Evolutionary conservation across 2,888 invertebrate species (phyloP).

Genomic region (Reticulitermes lucifugus): DNA sequence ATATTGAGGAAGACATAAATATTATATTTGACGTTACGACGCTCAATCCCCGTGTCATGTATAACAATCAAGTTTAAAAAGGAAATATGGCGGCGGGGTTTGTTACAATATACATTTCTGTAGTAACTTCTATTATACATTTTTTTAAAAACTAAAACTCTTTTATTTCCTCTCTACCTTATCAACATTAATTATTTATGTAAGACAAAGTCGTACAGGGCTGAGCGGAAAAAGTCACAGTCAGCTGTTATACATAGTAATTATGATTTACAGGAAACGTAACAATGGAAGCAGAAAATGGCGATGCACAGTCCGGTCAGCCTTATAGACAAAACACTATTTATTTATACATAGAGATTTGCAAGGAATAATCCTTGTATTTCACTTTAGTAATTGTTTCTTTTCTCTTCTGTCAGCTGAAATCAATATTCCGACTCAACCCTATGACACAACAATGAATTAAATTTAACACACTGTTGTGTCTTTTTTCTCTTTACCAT

Average conservation of each 20-base stretch:
- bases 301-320: not conserved
- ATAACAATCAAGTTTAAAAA: slow-evolving; percentile 6
- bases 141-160: not conserved
- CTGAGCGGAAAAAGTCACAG: not conserved
- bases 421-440: not conserved
- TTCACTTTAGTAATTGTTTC: not conserved
- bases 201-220: not conserved
- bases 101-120: slow-evolving; percentile 9
- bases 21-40: slow-evolving; percentile 25
- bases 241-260: not conserved
- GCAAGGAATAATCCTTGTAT: not conserved
- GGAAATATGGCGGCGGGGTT: slow-evolving; percentile 1
- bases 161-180: not conserved
- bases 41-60: not conserved
- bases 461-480: too few relatives aligned
- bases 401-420: not conserved
- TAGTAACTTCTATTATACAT: not conserved
- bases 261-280: not conserved
- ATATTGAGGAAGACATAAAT: slow-evolving; percentile 31
- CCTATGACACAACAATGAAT: too few relatives aligned
- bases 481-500: too few relatives aligned
- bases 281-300: not conserved
- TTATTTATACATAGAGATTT: not conserved
- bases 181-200: not conserved
- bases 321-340: not conserved